Evolutionary conservation across 2,113 vertebrate genomes (phyloP).

Genomic region (Alaudala cheleensis): DNA sequence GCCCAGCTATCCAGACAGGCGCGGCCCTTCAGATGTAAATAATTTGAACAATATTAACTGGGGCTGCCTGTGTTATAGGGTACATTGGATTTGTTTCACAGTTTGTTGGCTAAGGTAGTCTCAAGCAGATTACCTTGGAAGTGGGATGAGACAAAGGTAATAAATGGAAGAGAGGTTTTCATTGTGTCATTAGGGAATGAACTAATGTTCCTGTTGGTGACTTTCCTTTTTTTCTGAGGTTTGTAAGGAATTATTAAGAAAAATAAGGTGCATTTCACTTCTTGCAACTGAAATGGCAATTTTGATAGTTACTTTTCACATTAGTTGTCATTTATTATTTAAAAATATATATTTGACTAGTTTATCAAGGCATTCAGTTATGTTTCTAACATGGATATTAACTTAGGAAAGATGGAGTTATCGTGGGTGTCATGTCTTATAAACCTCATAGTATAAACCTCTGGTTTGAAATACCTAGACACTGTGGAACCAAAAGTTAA

Average conservation of each 20-base stretch:
- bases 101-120: conserved; percentile 30
- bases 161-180: neutral
- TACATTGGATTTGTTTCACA: conserved; percentile 44
- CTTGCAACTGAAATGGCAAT: neutral
- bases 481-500: conserved; percentile 31
- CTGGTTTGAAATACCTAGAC: conserved; percentile 50
- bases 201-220: neutral
- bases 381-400: neutral
- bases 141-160: neutral
- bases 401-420: neutral
- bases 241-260: neutral
- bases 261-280: neutral
- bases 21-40: conserved; percentile 62
- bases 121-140: neutral
- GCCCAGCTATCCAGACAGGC: conserved; percentile 61
- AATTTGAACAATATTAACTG: conserved; percentile 52
- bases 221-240: neutral
- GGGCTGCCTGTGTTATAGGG: conserved; percentile 40
- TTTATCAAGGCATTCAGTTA: neutral
- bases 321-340: neutral
- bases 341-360: neutral
- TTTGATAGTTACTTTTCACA: neutral
- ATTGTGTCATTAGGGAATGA: neutral
- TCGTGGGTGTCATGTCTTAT: neutral
- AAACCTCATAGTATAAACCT: neutral